Evolutionary conservation across 2,888 invertebrate species (phyloP).

Genomic region (Ormia ochracea): DNA sequence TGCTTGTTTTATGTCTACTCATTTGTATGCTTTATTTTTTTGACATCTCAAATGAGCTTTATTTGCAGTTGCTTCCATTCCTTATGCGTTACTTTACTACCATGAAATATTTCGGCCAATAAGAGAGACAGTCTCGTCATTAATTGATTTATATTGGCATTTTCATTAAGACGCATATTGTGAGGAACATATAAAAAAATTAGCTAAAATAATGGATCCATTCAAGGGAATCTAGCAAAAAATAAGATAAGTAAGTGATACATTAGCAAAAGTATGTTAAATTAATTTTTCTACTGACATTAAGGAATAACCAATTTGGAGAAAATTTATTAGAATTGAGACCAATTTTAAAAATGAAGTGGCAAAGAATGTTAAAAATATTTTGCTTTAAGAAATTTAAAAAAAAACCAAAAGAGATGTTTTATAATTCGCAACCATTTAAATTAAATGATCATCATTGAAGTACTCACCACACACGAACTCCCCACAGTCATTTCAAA

Average conservation of each 20-base stretch:
- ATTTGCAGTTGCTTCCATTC: conserved; percentile 33
- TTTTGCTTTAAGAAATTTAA: too few species aligned
- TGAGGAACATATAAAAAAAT: neutral
- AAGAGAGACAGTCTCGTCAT: conserved; percentile 11
- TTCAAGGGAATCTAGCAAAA: neutral
- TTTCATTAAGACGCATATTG: neutral
- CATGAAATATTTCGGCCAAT: neutral
- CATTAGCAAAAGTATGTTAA: neutral
- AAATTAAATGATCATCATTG: too few species aligned
- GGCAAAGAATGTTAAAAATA: too few species aligned
- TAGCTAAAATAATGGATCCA: neutral
- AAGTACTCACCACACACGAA: too few species aligned
- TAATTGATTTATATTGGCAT: conserved; percentile 43
- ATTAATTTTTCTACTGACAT: too few species aligned
- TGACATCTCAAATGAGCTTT: conserved; percentile 51
- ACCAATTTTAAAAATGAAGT: too few species aligned
- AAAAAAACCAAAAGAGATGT: too few species aligned
- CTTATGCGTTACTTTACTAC: neutral
- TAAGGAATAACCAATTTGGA: too few species aligned
- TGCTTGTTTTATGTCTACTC: conserved; percentile 15
- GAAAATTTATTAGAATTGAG: too few species aligned
- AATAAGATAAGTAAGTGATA: neutral
- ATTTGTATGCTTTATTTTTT: conserved; percentile 35
- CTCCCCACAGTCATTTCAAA: too few species aligned
- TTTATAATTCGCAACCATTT: too few species aligned